Evolutionary conservation across 2,113 vertebrate species (phyloP).

Genomic region (Peucedramus taeniatus): DNA sequence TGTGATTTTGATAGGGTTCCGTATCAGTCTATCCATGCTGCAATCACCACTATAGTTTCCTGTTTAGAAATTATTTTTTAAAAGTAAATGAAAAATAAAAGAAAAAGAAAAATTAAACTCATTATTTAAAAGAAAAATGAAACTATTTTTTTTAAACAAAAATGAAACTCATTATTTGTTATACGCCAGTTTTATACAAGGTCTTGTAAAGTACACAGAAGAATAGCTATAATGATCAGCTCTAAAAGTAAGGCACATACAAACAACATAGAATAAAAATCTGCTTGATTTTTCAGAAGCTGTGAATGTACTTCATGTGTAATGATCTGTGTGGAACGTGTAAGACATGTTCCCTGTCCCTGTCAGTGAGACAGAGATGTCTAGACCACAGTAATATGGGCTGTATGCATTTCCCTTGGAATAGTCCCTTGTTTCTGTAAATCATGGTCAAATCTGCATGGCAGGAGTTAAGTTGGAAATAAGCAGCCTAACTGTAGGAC

Average conservation of each 20-base stretch:
- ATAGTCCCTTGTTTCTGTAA: conserved; percentile 13
- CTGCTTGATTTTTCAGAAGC: not conserved
- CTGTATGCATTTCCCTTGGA: not conserved
- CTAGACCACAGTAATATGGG: not conserved
- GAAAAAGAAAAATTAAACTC: not conserved
- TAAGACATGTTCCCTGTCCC: not conserved
- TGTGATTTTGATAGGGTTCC: not conserved
- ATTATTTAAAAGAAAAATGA: not conserved
- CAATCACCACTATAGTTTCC: not conserved
- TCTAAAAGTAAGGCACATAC: not conserved
- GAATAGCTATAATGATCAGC: not conserved
- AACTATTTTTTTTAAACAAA: no score
- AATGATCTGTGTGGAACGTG: not conserved
- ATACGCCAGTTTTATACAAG: not conserved
- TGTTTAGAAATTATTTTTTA: not conserved
- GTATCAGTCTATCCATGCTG: not conserved
- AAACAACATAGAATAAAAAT: not conserved
- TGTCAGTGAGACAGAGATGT: not conserved
- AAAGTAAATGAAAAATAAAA: no score
- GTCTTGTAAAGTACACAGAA: not conserved
- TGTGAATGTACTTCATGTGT: not conserved
- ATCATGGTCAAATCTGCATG: not conserved
- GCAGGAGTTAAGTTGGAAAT: conserved; percentile 4
- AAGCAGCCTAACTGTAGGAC: not conserved
- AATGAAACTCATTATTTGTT: not conserved